Percentiles rank a stretch among this genome's conserved stretches.
Conservation (phyloP, 2,888 invertebrate genomes). For the Erebia palarica region DNA sequence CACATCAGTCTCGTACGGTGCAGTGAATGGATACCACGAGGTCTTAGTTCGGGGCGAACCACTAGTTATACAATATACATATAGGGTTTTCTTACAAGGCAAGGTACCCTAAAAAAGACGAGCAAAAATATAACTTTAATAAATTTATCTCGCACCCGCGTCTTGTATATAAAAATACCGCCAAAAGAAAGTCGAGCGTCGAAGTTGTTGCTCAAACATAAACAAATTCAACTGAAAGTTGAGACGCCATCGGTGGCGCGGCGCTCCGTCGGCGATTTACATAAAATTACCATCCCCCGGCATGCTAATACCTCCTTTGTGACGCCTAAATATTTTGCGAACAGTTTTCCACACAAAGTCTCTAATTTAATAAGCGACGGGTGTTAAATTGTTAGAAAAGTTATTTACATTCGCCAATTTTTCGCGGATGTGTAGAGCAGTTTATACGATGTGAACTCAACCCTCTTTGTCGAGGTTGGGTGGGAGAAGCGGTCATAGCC, state of each 20-base stretch:
- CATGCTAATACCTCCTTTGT: conserved; percentile 75
- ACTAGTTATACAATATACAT: no score
- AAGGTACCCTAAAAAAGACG: not conserved
- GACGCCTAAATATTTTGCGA: conserved; percentile 79
- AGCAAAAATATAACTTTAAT: conserved; percentile 3
- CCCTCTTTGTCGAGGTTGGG: no score
- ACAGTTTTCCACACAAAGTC: conserved; percentile 80
- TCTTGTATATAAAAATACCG: conserved; percentile 24
- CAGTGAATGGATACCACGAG: no score
- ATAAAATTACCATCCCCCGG: conserved; percentile 57
- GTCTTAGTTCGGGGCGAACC: no score
- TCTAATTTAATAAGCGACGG: conserved; percentile 71
- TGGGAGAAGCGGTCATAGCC: no score
- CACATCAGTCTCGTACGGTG: no score
- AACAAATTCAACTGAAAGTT: conserved; percentile 63
- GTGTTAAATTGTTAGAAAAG: conserved; percentile 50
- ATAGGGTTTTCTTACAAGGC: not conserved
- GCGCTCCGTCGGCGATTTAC: conserved; percentile 60
- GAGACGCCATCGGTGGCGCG: conserved; percentile 44
- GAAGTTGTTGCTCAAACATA: conserved; percentile 62
- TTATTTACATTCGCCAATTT: conserved; percentile 43
- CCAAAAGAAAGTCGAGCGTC: conserved; percentile 32
- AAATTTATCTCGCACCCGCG: conserved; percentile 21
- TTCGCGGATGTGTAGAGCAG: not conserved
- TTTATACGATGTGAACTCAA: not conserved